Percentiles rank a stretch among this genome's conserved stretches.
Conservation (phyloP, 1,140 invertebrate genomes). For the Antheraea mylitta region DNA sequence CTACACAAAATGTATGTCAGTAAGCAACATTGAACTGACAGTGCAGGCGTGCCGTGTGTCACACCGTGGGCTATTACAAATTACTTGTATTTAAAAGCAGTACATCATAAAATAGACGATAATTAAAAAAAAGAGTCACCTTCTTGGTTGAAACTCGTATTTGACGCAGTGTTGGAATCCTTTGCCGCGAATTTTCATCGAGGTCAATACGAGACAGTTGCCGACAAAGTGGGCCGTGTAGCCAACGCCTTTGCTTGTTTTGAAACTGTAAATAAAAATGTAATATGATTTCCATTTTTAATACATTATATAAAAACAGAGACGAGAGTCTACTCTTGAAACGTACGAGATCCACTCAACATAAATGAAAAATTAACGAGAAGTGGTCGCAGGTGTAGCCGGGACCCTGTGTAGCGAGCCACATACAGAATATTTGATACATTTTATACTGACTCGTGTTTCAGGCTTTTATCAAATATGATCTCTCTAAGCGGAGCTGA, state of each 20-base stretch:
- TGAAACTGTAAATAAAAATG: constrained; percentile 86
- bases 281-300: neutral
- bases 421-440: constrained; percentile 16
- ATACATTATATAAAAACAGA: neutral
- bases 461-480: neutral
- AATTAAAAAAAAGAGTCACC: constrained; percentile 81
- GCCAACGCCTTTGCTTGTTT: constrained; percentile 99
- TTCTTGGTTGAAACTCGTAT: constrained; percentile 98
- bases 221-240: constrained; percentile 99
- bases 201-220: constrained; percentile 98
- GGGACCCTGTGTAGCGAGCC: constrained; percentile 7
- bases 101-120: neutral
- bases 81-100: neutral
- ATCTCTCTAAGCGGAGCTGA: neutral
- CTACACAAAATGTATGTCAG: no score
- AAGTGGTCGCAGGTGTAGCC: constrained; percentile 17
- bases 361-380: constrained; percentile 22
- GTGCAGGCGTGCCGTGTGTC: no score
- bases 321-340: constrained; percentile 9
- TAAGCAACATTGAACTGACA: no score
- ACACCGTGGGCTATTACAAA: neutral
- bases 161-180: constrained; percentile 99
- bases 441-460: neutral
- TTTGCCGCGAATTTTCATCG: constrained; percentile 99
- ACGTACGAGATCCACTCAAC: constrained; percentile 18